Base-by-base conservation (phyloP, 2,888 invertebrate genomes). In the Cerastis leucographa region DNA sequence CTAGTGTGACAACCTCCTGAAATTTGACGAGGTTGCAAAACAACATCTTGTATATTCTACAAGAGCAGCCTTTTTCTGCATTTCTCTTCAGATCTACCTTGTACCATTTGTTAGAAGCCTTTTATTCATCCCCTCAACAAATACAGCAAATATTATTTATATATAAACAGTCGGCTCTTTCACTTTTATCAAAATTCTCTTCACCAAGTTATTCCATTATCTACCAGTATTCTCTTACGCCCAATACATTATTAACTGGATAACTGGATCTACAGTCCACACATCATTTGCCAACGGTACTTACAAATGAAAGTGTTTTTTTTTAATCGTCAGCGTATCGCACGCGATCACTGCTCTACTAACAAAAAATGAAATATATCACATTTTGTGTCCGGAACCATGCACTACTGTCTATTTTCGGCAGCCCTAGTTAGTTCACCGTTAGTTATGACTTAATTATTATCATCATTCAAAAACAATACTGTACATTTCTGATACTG, bases 301-400 rank as follows among this genome's bases (percentile, higher is more conserved):
- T 71, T 40, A 80, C 81, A 87, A 90, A 91, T 88, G 90, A 90
- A 91, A 91, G 87, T 85, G 87, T 86, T 88, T 88, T 89, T 85
- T 84, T 86, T 86, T 74, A 78, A 85, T 84, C 82, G 70, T 66
- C 64, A 70, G 68, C 65, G 72, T 71, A 71, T 46, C 67, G 68
- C 91, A 90, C 91, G 90, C 90, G 64, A 86, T 73, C 68, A 66
- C 64, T 75, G 77, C 40, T 79, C 78, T 44, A 73, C 59, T 83
- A 51, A 76, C 66, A 81, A 68, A 86, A 87, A 88, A 74, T 44
- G 35, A n/a, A n/a, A 66, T 77, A 71, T 49, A 76, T 80, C 78
- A 84, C 49, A 83, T 69, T 78, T 61, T 71, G 70, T 74, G 78
- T 77, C 80, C 89, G 87, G 87, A 88, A 87, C 82, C 75, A 80